Base-by-base conservation (phyloP, 2,888 invertebrate genomes). In the Epinotia nisella region DNA sequence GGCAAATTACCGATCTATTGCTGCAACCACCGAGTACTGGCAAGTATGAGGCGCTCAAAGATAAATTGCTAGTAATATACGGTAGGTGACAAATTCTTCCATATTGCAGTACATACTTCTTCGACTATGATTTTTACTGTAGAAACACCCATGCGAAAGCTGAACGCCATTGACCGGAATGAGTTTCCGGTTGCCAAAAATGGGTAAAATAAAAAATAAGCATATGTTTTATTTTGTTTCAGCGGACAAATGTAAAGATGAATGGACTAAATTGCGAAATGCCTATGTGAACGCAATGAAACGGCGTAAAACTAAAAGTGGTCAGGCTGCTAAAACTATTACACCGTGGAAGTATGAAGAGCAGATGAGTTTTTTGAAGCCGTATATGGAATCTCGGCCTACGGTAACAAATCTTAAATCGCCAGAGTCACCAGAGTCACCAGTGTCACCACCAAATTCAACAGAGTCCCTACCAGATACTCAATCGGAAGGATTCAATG, bases 21-120 rank as follows among this genome's bases (percentile, higher is more conserved):
- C n/a, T n/a, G n/a, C n/a, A n/a, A n/a, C n/a, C n/a, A n/a, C n/a
- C n/a, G n/a, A n/a, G n/a, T n/a, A n/a, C n/a, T n/a, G n/a, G n/a
- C n/a, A n/a, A n/a, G n/a, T n/a, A n/a, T n/a, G n/a, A n/a, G n/a
- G n/a, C n/a, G n/a, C n/a, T n/a, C n/a, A n/a, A n/a, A n/a, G n/a
- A n/a, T n/a, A n/a, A n/a, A n/a, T n/a, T n/a, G n/a, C n/a, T n/a
- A n/a, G n/a, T n/a, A n/a, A n/a, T n/a, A n/a, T n/a, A n/a, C n/a
- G n/a, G n/a, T 78, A 59, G 77, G 76, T 53, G 74, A 59, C 45
- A 78, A 17, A 49, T 77, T 78, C 39, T 78, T 78, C 81, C 81
- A 80, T 66, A 82, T 78, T 29, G 81, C 81, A 35, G 67, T 71
- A 72, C 78, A 82, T 49, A 82, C 80, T 79, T 82, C 80, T 76